Base-by-base conservation (phyloP, 2,888 invertebrate genomes). In the Fissipunctia ypsillon region DNA sequence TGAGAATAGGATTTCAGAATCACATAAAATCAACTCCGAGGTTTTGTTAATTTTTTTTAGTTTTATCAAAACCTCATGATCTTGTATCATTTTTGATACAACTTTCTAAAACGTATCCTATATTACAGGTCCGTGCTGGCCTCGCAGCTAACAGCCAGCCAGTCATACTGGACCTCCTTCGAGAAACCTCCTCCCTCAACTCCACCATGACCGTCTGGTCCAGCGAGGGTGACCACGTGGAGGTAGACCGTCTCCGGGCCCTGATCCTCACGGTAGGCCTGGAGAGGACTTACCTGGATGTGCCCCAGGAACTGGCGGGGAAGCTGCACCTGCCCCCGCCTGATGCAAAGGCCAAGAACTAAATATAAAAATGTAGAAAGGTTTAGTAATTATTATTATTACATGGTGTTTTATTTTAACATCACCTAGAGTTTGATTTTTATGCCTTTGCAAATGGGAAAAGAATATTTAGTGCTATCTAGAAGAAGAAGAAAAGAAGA, bases 191-290 rank as follows among this genome's bases (percentile, higher is more conserved):
- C 16, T 93, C 92, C 67, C 94, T 95, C 9, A 95, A 96, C 85
- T 97, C 97, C 57, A 98, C 98, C 0, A 93, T 99, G 79, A 99
- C 99, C 0, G 96, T 99, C 69, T 99, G 99, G 99, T 97, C 98
- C 4, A 96, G 97, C 61, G 95, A 94, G 48, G 96, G 95, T 0
- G 98, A 99, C 90, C 90, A 94, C 22, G 98, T 98, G 28, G 96
- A 98, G 88, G 96, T 97, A 6, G 93, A 95, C 3, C 96, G 97
- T 63, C 95, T 99, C 68, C 96, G 97, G 5, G 93, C 96, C 16
- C 94, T 99, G 54, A 97, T 98, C 81, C 95, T 96, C 54, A 95
- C 96, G 0, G 96, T 98, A 35, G 98, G 98, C 0, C 88, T 97
- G 7, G 95, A 97, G 80, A 97, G 97, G 80, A 97, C 98, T 3